Evolutionary conservation across 2,113 vertebrate species (phyloP).

Genomic region (Eidolon helvum): DNA sequence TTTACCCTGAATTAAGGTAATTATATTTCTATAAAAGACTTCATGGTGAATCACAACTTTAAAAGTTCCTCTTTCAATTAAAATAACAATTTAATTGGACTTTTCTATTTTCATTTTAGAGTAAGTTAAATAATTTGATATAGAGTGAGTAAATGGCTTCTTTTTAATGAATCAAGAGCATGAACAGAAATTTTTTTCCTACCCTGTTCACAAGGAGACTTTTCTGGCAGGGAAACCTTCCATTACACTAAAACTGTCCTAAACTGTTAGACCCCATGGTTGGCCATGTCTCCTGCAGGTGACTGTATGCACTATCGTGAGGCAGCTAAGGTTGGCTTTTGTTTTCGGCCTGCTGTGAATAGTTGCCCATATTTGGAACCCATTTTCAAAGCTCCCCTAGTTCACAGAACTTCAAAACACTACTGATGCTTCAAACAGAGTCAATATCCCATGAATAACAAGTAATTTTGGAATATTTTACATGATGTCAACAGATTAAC

Average conservation of each 20-base stretch:
- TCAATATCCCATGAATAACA: neutral
- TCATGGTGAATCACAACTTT: neutral
- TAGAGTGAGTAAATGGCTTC: neutral
- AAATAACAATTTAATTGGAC: neutral
- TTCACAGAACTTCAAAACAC: slow-evolving; percentile 34
- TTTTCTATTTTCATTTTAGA: neutral
- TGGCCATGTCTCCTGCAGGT: neutral
- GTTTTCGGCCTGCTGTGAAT: neutral
- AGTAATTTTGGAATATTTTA: slow-evolving; percentile 27
- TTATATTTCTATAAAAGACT: neutral
- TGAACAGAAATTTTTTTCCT: neutral
- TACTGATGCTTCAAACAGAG: neutral
- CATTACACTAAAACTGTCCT: neutral
- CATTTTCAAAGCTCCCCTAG: neutral
- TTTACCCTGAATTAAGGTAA: slow-evolving; percentile 10
- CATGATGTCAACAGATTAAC: neutral
- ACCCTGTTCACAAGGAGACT: neutral
- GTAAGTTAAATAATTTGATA: neutral
- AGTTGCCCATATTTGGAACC: neutral
- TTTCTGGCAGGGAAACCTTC: neutral
- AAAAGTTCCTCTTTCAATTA: neutral
- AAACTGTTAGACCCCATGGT: no score
- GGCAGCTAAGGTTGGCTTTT: neutral
- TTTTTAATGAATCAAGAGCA: slow-evolving; percentile 40
- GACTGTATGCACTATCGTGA: neutral